Conservation (phyloP, 2,113 vertebrate genomes). For the Istiophorus platypterus region DNA sequence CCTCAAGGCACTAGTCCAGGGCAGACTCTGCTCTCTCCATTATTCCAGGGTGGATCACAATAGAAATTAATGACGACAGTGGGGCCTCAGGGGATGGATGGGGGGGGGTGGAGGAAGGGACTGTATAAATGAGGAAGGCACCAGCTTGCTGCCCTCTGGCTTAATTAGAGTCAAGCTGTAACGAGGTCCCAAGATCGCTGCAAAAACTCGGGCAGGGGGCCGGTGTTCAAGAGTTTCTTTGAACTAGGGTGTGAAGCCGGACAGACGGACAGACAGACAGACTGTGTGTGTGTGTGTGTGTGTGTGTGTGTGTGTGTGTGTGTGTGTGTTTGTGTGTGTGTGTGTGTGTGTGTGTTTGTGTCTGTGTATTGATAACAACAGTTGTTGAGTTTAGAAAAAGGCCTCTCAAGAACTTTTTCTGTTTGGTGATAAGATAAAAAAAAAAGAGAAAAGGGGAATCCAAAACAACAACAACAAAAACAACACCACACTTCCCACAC, state of each 20-base stretch:
- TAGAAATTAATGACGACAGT: conserved; percentile 72
- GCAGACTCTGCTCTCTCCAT: conserved; percentile 62
- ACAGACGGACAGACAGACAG: too few species aligned
- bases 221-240: conserved; percentile 13
- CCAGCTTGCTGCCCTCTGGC: conserved; percentile 53
- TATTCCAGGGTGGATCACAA: conserved; percentile 54
- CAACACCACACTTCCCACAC: conserved; percentile 5
- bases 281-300: neutral
- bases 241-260: neutral
- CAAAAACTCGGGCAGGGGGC: conserved; percentile 1
- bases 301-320: neutral
- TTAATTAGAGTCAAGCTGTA: conserved; percentile 45
- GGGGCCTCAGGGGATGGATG: conserved; percentile 42
- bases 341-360: neutral
- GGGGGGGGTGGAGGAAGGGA: neutral
- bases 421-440: neutral
- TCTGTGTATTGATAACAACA: neutral
- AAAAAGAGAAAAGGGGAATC: neutral
- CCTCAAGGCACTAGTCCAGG: conserved; percentile 67
- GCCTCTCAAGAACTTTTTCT: conserved; percentile 5
- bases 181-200: neutral
- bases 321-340: conserved; percentile 10
- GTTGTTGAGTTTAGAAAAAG: conserved; percentile 7
- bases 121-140: conserved; percentile 42
- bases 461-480: neutral